phyloP scores from a whole-genome alignment of 2,113 vertebrate species.

The Prunella fulvescens region DNA sequence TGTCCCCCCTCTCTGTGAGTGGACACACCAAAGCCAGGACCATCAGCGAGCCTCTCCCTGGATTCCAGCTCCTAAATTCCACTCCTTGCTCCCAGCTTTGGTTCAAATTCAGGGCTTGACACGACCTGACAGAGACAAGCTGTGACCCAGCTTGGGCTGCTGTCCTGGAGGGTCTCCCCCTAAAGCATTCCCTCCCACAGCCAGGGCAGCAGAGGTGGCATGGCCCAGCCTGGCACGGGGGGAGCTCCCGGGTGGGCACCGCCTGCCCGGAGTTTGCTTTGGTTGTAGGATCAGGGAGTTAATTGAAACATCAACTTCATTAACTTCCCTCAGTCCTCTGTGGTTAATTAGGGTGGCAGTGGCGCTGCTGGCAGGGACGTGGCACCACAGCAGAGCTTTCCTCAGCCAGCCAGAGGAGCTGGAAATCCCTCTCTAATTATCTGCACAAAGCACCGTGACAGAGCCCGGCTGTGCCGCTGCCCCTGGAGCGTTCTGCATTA shows the following conservation, averaged over 20 bases:
- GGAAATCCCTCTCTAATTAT: slow-evolving; percentile 38
- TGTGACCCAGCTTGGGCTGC: neutral
- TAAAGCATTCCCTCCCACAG: fast-evolving
- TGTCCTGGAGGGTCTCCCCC: neutral
- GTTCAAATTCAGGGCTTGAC: neutral
- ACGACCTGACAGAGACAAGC: neutral
- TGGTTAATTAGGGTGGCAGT: neutral
- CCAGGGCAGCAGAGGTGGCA: neutral
- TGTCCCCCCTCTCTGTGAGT: fast-evolving
- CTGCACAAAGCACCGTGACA: neutral
- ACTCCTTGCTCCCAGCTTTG: neutral
- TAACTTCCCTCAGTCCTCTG: neutral
- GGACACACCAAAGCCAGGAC: neutral
- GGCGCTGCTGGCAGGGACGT: fast-evolving
- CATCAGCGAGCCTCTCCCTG: neutral
- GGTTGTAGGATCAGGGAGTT: neutral
- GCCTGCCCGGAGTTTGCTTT: neutral
- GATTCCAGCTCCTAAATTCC: neutral
- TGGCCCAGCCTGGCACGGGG: neutral
- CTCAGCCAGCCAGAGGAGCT: neutral
- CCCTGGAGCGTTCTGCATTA: neutral
- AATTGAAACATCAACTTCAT: neutral
- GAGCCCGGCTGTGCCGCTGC: neutral
- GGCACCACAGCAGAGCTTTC: neutral
- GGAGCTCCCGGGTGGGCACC: neutral